These are phyloP conservation scores for Perca fluviatilis DNA, from an alignment of 2,113 vertebrate genomes.

Conservation along the genomic window DNA sequence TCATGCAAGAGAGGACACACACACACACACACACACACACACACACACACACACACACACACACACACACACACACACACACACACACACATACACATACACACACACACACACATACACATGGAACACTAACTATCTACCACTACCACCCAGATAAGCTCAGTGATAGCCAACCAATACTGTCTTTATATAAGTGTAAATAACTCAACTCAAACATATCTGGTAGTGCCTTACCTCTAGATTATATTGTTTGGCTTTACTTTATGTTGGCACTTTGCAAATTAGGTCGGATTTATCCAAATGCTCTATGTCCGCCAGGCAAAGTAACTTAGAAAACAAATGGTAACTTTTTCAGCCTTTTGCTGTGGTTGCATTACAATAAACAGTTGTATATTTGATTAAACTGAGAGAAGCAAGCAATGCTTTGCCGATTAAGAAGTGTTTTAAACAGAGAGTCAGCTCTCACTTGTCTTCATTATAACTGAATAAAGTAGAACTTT, in stretches of 20 bases:
- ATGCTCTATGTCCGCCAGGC: neutral
- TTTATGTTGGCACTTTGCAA: neutral
- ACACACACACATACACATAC: no score
- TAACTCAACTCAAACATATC: neutral
- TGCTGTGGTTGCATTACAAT: constrained; percentile 2
- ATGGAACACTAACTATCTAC: neutral
- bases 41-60: neutral
- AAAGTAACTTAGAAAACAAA: neutral
- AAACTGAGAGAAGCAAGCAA: constrained; percentile 1
- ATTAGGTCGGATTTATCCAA: neutral
- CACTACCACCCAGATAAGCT: constrained; percentile 17
- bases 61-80: neutral
- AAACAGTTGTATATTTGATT: neutral
- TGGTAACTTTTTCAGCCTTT: neutral
- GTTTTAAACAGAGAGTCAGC: neutral
- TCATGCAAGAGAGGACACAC: constrained; percentile 9
- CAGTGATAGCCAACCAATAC: neutral
- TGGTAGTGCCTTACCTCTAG: neutral
- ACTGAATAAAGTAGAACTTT: constrained; percentile 8
- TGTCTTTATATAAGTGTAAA: neutral
- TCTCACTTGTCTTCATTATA: constrained; percentile 16
- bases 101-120: no score
- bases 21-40: no score
- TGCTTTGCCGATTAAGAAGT: constrained; percentile 7
- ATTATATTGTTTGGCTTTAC: neutral